phyloP scores from a whole-genome alignment of 2,113 vertebrate genomes.

The Salvelinus sp. region DNA sequence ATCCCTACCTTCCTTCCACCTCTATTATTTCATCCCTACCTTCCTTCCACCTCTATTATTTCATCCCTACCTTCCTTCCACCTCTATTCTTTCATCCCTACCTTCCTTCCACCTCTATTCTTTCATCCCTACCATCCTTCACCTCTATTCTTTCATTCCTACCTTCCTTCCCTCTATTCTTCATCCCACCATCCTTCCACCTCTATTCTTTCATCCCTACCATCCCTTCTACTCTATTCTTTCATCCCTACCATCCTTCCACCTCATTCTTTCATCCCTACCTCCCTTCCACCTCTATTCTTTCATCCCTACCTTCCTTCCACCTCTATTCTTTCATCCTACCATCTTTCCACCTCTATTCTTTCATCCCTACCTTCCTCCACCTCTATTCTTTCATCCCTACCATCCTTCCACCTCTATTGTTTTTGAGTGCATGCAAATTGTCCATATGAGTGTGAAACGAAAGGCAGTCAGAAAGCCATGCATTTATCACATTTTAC shows the following conservation, averaged over 20 bases:
- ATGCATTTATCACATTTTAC: neutral
- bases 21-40: neutral
- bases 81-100: neutral
- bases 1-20: neutral
- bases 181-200: no score
- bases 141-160: no score
- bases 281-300: no score
- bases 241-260: no score
- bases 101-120: no score
- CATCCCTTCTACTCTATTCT: no score
- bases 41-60: neutral
- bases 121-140: no score
- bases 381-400: no score
- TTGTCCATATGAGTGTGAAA: slow-evolving; percentile 14
- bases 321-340: neutral
- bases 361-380: no score
- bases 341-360: neutral
- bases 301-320: neutral
- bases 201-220: no score
- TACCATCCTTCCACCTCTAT: neutral
- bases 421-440: slow-evolving; percentile 33
- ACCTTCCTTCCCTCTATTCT: no score
- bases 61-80: neutral
- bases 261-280: no score
- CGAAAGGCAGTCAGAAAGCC: neutral